Evolutionary conservation across 1,140 invertebrate genomes (phyloP).

Genomic region (Drosophila sechellia): DNA sequence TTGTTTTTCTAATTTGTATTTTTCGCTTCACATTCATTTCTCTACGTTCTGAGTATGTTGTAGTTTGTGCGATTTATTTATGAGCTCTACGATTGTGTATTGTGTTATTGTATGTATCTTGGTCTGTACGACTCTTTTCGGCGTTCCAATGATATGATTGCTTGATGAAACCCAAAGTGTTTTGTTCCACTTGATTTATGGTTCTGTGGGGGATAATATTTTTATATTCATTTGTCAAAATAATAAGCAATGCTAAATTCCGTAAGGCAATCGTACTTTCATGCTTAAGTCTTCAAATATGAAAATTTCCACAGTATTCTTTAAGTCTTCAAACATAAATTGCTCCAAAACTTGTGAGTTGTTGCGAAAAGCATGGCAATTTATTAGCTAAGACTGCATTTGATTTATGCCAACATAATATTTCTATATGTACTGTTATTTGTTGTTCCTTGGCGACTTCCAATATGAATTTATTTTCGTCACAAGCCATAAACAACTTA

Average conservation of each 20-base stretch:
- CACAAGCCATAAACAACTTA: conserved; percentile 74
- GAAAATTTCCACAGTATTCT: conserved; percentile 3
- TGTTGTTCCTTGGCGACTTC: conserved; percentile 33
- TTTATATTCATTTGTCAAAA: conserved; percentile 51
- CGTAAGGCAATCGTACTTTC: background rate
- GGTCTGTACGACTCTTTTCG: conserved; percentile 9
- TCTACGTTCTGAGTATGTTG: conserved; percentile 39
- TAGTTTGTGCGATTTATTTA: conserved; percentile 68
- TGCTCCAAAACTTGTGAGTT: background rate
- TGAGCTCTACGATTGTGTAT: conserved; percentile 49
- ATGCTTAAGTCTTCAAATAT: too few relatives aligned
- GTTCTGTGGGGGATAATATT: conserved; percentile 33
- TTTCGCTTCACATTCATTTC: conserved; percentile 56
- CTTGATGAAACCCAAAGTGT: conserved; percentile 56
- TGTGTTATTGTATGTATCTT: conserved; percentile 39
- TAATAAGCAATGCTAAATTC: conserved; percentile 43
- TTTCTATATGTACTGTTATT: conserved; percentile 18
- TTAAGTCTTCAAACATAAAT: background rate
- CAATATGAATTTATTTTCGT: conserved; percentile 59
- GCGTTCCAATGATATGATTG: conserved; percentile 13
- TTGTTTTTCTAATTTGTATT: conserved; percentile 74
- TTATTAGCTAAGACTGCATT: conserved; percentile 28
- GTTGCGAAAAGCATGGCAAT: conserved; percentile 47
- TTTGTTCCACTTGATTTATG: conserved; percentile 66
- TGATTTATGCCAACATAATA: conserved; percentile 46